Conservation (phyloP, 2,888 invertebrate species). For the Petrophora chlorosata region DNA sequence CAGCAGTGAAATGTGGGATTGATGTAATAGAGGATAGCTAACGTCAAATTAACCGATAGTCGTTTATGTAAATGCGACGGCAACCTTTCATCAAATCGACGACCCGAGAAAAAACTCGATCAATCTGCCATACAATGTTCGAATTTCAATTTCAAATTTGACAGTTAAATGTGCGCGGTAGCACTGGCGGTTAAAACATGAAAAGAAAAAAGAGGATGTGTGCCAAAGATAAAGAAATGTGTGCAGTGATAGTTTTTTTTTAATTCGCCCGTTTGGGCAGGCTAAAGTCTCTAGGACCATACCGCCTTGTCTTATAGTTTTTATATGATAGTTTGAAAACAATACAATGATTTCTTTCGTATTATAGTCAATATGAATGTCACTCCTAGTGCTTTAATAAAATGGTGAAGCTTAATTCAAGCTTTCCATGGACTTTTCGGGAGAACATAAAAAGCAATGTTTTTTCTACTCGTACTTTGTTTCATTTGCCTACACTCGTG, state of each 20-base stretch:
- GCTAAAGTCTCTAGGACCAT: too few relatives aligned
- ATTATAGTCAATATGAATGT: too few relatives aligned
- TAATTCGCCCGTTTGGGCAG: too few relatives aligned
- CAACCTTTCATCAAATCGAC: conserved; percentile 57
- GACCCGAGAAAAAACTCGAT: conserved; percentile 41
- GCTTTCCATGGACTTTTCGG: too few relatives aligned
- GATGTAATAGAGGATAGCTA: conserved; percentile 11
- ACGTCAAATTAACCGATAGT: conserved; percentile 21
- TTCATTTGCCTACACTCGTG: too few relatives aligned
- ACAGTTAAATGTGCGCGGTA: conserved; percentile 53
- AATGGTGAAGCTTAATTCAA: too few relatives aligned
- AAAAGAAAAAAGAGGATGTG: conserved; percentile 26
- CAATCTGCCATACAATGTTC: conserved; percentile 52
- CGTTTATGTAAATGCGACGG: conserved; percentile 54
- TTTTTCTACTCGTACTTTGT: too few relatives aligned
- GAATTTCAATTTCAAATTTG: conserved; percentile 69
- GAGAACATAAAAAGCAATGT: too few relatives aligned
- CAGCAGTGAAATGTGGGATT: conserved; percentile 4
- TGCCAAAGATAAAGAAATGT: conserved; percentile 26
- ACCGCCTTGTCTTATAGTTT: too few relatives aligned
- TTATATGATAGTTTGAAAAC: too few relatives aligned
- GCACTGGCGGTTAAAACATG: conserved; percentile 34
- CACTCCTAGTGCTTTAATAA: too few relatives aligned
- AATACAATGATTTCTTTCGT: too few relatives aligned
- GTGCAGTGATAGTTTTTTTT: conserved; percentile 16